Evolutionary conservation across 2,888 invertebrate genomes (phyloP).

Genomic region (Sceliomorpha sp.): DNA sequence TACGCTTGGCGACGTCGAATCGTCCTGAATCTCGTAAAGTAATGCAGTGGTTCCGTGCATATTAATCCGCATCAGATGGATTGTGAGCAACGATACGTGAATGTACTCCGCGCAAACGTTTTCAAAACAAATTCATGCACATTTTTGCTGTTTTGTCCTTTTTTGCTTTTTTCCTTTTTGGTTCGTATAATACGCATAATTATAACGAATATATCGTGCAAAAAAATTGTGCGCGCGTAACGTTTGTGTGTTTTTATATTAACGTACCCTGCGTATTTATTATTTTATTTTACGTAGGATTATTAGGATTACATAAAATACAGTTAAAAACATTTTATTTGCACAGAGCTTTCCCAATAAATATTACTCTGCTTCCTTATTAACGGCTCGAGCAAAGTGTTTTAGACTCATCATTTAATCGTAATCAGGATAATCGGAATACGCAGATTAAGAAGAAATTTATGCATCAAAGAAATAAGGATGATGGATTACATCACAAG

Average conservation of each 20-base stretch:
- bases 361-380: no score
- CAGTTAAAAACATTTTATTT: no score
- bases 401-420: neutral
- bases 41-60: constrained; percentile 71
- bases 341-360: no score
- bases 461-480: constrained; percentile 15
- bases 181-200: no score
- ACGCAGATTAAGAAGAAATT: constrained; percentile 10
- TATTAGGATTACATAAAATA: no score
- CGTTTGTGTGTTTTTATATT: no score
- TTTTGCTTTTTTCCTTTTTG: no score
- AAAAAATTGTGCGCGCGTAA: no score
- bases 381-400: neutral
- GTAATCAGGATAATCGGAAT: constrained; percentile 26
- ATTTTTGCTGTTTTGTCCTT: constrained; percentile 1
- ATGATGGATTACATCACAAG: constrained; percentile 39
- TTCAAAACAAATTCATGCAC: constrained; percentile 33
- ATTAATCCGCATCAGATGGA: constrained; percentile 70
- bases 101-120: constrained; percentile 71
- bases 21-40: constrained; percentile 55
- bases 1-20: constrained; percentile 46
- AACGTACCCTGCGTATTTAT: no score
- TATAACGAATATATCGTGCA: no score
- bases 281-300: no score
- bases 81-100: constrained; percentile 59